Base-by-base conservation (phyloP, 2,888 invertebrate species). In the Microdon myrmicae region DNA sequence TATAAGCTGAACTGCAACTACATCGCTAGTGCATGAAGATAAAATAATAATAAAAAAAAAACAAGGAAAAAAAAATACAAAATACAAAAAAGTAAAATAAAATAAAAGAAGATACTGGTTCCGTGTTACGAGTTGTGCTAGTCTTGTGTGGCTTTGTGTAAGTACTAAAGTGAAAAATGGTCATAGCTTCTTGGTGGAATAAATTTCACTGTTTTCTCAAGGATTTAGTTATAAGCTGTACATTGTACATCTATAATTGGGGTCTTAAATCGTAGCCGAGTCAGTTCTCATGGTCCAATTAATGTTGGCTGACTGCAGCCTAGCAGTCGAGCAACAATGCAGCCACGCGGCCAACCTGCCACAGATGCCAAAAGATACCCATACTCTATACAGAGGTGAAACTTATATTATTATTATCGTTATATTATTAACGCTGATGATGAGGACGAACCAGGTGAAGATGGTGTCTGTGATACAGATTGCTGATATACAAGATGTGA, bases 131-230 rank as follows among this genome's bases (percentile, higher is more conserved):
- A 43, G 60, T 41, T 34, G 25, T 35, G 25, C 26, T 37, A 13
- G 55, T 39, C 35, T 12, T 48, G 34, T 37, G 49, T 45, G 28
- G 16, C 35, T 34, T 32, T 14, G n/a, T 25, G 35, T 39, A 54
- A 43, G 47, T 47, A 54, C 44, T 31, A 41, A 56, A 58, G 58
- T 64, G 58, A 58, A 64, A 64, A 64, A 64, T 64, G 51, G 58
- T 64, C 56, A 56, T 56, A 64, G 41, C 49, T 12, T 39, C 37
- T 41, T 28, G 39, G 13, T 39, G 39, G 64, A 64, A 58, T 64
- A 58, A 53, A 64, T 64, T 64, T 64, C 51, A 58, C 64, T 43
- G 53, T 58, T 64, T 64, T 64, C 51, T 47, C 58, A 51, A 58
- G 51, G 64, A 58, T 51, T 58, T 23, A 29, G 32, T 41, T 41